Conservation (phyloP, 64 coral and sea anemone genomes). For the Actinia tenebrosa region DNA sequence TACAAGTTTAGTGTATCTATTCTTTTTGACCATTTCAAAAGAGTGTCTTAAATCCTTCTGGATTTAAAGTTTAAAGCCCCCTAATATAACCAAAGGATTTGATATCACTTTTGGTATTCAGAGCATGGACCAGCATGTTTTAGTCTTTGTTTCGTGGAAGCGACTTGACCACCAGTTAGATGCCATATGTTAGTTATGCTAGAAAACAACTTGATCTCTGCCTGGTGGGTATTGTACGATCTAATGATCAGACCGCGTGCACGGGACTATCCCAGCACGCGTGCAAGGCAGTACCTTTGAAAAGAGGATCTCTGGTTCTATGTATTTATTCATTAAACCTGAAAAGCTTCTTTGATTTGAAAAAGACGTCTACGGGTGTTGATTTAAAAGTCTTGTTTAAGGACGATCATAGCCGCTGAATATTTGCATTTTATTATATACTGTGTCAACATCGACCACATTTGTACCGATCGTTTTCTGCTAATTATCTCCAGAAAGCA, state of each 20-base stretch:
- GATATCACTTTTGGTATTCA: conserved; percentile 21
- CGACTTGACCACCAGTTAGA: background rate
- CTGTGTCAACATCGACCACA: background rate
- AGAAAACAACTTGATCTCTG: conserved; percentile 5
- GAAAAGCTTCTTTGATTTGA: conserved; percentile 9
- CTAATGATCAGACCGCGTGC: conserved; percentile 2
- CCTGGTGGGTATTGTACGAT: background rate
- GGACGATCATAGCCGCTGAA: background rate
- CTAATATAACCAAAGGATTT: background rate
- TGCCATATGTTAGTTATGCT: background rate
- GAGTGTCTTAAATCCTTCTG: background rate
- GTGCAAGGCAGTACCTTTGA: background rate
- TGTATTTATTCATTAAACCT: background rate
- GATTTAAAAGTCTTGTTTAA: conserved; percentile 10
- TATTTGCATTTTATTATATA: conserved; percentile 9
- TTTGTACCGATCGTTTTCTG: background rate
- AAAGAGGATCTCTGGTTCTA: background rate
- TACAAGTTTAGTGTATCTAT: background rate
- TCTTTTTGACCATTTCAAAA: background rate
- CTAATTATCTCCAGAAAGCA: background rate
- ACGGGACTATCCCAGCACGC: background rate
- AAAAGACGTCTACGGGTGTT: background rate
- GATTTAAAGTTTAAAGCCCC: conserved; percentile 14
- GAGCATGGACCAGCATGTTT: background rate
- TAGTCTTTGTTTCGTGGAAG: background rate